These are phyloP conservation scores for Apamea epomidion DNA, from an alignment of 2,888 invertebrate species.

Conservation along the genomic window DNA sequence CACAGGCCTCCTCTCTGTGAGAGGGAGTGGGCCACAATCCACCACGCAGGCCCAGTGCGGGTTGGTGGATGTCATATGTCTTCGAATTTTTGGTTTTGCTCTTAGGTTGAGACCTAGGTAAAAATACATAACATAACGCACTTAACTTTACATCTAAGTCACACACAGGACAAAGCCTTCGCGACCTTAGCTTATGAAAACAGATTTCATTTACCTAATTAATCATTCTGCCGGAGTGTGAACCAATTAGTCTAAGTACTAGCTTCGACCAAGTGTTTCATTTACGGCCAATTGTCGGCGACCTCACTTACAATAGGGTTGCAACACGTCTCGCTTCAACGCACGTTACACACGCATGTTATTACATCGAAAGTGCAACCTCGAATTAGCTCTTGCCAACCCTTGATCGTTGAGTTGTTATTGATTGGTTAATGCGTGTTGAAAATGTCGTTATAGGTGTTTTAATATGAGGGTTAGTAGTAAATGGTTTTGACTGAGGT, in stretches of 20 bases:
- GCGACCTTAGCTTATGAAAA: conserved; percentile 18
- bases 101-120: neutral
- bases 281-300: conserved; percentile 59
- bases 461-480: conserved; percentile 24
- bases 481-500: neutral
- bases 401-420: conserved; percentile 65
- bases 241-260: conserved; percentile 52
- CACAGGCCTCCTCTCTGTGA: too few species aligned
- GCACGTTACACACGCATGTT: conserved; percentile 69
- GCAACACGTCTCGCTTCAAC: conserved; percentile 78
- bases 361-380: conserved; percentile 82
- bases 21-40: too few species aligned
- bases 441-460: conserved; percentile 33
- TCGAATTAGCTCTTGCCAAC: conserved; percentile 72
- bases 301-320: conserved; percentile 75
- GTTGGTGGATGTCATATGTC: too few species aligned
- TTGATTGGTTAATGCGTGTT: conserved; percentile 53
- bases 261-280: conserved; percentile 37
- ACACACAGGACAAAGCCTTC: neutral
- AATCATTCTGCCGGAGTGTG: conserved; percentile 42
- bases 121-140: neutral
- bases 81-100: too few species aligned
- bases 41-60: too few species aligned
- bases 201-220: conserved; percentile 52
- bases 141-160: neutral